These are phyloP conservation scores for Nasonovia ribisnigri DNA, from an alignment of 2,888 invertebrate species.

Conservation along the genomic window DNA sequence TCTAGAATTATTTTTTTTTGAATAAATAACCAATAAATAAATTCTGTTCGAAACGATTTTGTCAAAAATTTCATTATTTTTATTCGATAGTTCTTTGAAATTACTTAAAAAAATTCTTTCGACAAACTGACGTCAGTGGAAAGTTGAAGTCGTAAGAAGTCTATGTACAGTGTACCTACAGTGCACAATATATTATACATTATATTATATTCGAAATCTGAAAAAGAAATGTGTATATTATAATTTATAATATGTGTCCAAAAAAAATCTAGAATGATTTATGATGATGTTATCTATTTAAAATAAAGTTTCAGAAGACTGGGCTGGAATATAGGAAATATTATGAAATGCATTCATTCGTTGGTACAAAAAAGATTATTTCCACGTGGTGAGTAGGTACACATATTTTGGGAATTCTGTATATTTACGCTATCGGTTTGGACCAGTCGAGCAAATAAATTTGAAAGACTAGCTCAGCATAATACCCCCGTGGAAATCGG, in stretches of 20 bases:
- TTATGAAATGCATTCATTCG: background rate
- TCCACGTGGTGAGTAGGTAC: background rate
- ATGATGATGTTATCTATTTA: background rate
- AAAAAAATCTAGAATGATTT: background rate
- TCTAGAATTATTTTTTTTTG: background rate
- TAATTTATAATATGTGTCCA: background rate
- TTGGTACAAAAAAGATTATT: background rate
- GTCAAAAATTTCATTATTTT: background rate
- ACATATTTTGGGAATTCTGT: background rate
- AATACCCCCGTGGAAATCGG: background rate
- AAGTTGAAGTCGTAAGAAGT: background rate
- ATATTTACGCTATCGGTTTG: background rate
- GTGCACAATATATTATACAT: too few relatives aligned
- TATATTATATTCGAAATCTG: background rate
- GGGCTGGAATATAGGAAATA: background rate
- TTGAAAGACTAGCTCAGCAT: background rate
- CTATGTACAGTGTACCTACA: background rate
- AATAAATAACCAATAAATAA: background rate
- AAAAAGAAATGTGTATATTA: background rate
- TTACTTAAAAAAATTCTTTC: background rate
- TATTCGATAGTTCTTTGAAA: background rate
- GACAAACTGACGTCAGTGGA: background rate
- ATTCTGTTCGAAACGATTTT: background rate
- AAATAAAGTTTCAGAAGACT: background rate
- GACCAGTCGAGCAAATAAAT: background rate